phyloP scores from a whole-genome alignment of 2,113 vertebrate species.

The Calidris pygmaea region DNA sequence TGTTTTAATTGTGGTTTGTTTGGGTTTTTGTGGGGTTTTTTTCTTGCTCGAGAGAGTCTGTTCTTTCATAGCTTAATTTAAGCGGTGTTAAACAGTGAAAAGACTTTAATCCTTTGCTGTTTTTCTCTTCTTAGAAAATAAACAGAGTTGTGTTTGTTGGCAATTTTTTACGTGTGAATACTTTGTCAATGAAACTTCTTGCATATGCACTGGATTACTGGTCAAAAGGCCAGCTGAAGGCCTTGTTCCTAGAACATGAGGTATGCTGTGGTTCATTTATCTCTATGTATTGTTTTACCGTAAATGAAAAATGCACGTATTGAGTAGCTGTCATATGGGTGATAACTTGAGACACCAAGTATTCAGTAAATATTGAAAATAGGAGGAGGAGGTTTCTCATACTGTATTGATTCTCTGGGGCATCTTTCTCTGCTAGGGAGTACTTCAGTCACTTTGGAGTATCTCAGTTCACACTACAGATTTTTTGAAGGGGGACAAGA shows the following conservation, averaged over 20 bases:
- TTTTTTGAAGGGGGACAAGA: neutral
- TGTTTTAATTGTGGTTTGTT: neutral
- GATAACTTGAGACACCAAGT: neutral
- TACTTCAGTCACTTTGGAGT: neutral
- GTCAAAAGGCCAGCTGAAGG: conserved; percentile 85
- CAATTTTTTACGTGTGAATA: conserved; percentile 97
- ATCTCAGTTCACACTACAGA: neutral
- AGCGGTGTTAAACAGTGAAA: neutral
- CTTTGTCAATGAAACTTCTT: conserved; percentile 96
- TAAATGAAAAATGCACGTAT: neutral
- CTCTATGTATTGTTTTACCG: neutral
- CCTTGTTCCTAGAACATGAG: conserved; percentile 85
- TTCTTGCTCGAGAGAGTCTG: neutral
- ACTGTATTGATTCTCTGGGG: neutral
- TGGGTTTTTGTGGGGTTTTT: neutral
- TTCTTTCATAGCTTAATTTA: neutral
- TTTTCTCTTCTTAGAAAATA: conserved; percentile 78
- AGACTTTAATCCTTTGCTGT: neutral
- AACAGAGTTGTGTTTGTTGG: conserved; percentile 92
- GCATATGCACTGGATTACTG: conserved; percentile 87
- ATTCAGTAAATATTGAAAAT: neutral
- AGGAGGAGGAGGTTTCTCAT: neutral
- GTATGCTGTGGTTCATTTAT: conserved; percentile 51
- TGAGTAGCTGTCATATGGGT: neutral
- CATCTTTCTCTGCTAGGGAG: neutral